Evolutionary conservation across 2,113 vertebrate genomes (phyloP).

Genomic region (Cochlearius cochlearius): DNA sequence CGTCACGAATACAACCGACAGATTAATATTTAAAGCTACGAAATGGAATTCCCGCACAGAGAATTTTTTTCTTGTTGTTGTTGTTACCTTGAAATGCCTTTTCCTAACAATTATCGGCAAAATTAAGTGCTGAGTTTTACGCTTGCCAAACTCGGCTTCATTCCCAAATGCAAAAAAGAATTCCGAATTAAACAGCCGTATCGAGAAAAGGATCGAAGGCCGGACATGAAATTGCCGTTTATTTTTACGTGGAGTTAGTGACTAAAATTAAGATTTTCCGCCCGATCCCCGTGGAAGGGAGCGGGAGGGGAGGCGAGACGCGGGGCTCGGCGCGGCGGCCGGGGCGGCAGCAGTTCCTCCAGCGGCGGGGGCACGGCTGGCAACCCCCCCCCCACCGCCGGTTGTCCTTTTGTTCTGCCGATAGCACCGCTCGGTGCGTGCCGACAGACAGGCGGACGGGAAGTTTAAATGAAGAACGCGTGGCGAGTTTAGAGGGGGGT

Average conservation of each 20-base stretch:
- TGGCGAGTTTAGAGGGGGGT: too few relatives aligned
- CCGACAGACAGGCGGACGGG: accelerated
- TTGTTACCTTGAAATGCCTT: neutral
- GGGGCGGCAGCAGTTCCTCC: neutral
- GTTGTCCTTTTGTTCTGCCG: neutral
- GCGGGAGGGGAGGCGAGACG: accelerated
- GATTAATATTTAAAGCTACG: slow-evolving; percentile 17
- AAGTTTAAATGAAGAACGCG: neutral
- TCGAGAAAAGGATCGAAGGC: accelerated
- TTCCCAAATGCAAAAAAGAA: neutral
- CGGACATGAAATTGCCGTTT: accelerated
- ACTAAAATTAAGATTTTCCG: neutral
- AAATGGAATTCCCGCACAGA: neutral
- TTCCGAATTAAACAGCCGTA: accelerated
- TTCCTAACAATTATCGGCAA: neutral
- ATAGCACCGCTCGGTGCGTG: accelerated
- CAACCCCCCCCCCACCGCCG: too few relatives aligned
- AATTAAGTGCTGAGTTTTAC: neutral
- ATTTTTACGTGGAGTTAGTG: neutral
- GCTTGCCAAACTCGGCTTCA: neutral
- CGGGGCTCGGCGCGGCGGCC: neutral
- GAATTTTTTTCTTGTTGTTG: neutral
- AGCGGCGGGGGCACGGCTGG: neutral
- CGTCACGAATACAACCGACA: neutral
- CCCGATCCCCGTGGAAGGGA: accelerated